Evolutionary conservation across 1,140 invertebrate genomes (phyloP).

Genomic region (Arion vulgaris): DNA sequence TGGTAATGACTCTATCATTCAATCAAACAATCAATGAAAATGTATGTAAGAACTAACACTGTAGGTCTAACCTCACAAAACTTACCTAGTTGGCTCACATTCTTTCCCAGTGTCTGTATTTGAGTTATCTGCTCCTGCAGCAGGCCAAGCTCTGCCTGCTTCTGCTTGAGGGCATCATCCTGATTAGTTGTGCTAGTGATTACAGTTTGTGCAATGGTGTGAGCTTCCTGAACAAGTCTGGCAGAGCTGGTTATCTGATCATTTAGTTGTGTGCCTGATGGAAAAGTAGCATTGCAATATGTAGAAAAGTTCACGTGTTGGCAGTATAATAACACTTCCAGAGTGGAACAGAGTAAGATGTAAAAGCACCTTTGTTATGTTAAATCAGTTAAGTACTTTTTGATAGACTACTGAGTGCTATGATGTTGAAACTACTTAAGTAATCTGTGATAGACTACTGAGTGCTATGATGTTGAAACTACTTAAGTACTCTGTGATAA

Average conservation of each 20-base stretch:
- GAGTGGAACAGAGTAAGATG: no score
- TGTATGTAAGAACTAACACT: no score
- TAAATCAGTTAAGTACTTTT: background rate
- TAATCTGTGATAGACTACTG: no score
- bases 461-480: no score
- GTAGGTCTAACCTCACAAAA: no score
- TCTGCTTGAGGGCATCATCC: constrained; percentile 17
- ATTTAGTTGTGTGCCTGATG: background rate
- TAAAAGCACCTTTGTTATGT: background rate
- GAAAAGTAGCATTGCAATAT: no score
- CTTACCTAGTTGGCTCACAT: background rate
- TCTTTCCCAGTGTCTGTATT: background rate
- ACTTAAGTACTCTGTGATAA: no score
- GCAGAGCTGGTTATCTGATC: background rate
- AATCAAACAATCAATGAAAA: no score
- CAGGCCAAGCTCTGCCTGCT: background rate
- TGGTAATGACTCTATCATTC: no score
- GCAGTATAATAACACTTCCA: no score
- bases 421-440: no score
- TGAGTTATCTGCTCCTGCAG: background rate
- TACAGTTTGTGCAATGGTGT: background rate
- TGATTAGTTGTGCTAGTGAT: background rate
- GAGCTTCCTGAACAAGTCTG: background rate
- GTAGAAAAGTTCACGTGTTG: no score
- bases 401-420: background rate